These are phyloP conservation scores for Palloptera scutellata DNA, from an alignment of 2,888 invertebrate species.

Conservation along the genomic window DNA sequence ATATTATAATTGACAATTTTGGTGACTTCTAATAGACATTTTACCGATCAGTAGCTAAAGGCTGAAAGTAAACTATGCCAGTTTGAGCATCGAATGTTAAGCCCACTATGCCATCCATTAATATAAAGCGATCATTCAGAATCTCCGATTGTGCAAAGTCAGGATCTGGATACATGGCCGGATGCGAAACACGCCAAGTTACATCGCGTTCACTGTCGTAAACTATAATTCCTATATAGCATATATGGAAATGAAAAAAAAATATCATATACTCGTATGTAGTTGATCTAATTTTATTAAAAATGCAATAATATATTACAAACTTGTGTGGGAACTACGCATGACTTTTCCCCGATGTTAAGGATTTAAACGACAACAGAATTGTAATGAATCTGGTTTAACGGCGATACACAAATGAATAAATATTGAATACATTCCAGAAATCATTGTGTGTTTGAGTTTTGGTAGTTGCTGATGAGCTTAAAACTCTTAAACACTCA, in stretches of 20 bases:
- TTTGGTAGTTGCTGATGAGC: no score
- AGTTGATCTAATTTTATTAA: neutral
- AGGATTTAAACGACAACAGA: no score
- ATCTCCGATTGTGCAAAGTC: constrained; percentile 79
- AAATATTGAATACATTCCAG: no score
- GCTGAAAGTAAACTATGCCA: constrained; percentile 71
- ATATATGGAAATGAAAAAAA: neutral
- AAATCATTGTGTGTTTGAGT: no score
- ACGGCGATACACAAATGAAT: no score
- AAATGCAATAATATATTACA: neutral
- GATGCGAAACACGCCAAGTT: constrained; percentile 82
- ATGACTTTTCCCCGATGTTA: no score
- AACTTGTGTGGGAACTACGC: neutral
- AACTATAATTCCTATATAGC: constrained; percentile 56
- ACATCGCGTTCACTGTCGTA: constrained; percentile 76
- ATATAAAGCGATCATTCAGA: constrained; percentile 70
- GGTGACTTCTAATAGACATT: neutral
- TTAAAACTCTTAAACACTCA: no score
- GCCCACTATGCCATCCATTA: constrained; percentile 76
- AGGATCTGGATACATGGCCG: constrained; percentile 87
- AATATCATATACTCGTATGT: neutral
- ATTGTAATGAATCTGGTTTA: no score
- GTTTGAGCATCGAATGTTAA: constrained; percentile 70
- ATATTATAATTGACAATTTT: neutral
- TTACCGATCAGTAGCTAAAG: constrained; percentile 73